Evolutionary conservation across 2,797 vertebrate genomes (phyloP).

Genomic region (Leptoclinus maculatus): DNA sequence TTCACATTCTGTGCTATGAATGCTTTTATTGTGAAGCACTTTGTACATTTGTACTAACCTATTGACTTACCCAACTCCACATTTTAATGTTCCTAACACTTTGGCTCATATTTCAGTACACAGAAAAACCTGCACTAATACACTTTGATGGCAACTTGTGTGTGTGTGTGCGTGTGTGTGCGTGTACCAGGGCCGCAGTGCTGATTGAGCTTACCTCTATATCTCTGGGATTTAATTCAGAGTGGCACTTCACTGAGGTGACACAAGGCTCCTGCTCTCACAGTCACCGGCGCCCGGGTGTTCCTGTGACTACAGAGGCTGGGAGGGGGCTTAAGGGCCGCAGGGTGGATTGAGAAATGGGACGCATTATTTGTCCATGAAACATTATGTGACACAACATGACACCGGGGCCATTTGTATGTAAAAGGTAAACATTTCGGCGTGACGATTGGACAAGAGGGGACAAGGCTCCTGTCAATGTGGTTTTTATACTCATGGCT

Average conservation of each 20-base stretch:
- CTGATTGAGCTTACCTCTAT: constrained; percentile 52
- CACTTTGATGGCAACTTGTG: constrained; percentile 31
- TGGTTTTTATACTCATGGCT: constrained; percentile 69
- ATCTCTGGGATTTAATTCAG: constrained; percentile 72
- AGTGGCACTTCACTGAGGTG: constrained; percentile 65
- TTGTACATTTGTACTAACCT: neutral
- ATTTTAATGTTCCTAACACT: constrained; percentile 2
- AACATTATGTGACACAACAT: constrained; percentile 82
- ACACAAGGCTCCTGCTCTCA: constrained; percentile 55
- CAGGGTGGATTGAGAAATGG: constrained; percentile 75
- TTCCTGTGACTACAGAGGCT: constrained; percentile 61
- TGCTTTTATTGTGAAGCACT: neutral
- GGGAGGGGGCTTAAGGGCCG: constrained; percentile 66
- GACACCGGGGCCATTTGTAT: constrained; percentile 76
- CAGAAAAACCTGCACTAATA: constrained; percentile 15
- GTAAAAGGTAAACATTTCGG: constrained; percentile 82
- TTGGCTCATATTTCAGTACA: constrained; percentile 13
- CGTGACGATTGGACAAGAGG: constrained; percentile 76
- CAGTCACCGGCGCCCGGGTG: constrained; percentile 48
- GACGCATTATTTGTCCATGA: constrained; percentile 80
- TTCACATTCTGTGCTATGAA: neutral
- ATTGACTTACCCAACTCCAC: neutral
- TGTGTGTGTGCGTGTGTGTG: neutral
- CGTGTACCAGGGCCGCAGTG: constrained; percentile 13
- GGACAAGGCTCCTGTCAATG: constrained; percentile 77